Base-by-base conservation (phyloP, 2,797 vertebrate genomes). In the Sus cebifrons region DNA sequence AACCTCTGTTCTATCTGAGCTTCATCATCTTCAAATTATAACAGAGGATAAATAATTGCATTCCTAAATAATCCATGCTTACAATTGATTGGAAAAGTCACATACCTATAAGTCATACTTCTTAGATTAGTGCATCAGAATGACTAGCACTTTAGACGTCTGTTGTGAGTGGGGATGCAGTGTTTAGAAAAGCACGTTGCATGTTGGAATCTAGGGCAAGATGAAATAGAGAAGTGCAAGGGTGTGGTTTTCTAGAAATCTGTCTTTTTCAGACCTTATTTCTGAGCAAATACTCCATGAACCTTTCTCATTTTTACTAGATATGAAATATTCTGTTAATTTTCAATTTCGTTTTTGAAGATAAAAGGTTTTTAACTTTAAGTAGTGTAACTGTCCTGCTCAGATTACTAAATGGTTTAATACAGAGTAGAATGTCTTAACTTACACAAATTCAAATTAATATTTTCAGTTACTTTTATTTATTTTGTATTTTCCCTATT, bases 1-100 rank as follows among this genome's bases (percentile, higher is more conserved):
- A 92, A 52, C 32, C 71, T 95, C 52, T 84, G 3, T 82, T 96
- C 89, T 89, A 83, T 87, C n/a, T 92, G 2, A n/a, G 68, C 20
- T 58, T 88, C 23, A 49, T 85, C 86, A 29, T 94, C 65, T 86
- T 94, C 70, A 36, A 71, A 60, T 90, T 93, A 32, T 79, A 74
- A 56, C 17, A 73, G 58, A 32, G 13, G 36, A 58, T 82, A 86
- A 96, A 92, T 94, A 18, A 54, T 87, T 81, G 3, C 73, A n/a
- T 96, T 96, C 49, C 67, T 93, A 77, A 91, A 62, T 73, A 95
- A 75, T 6, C 36, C 62, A 18, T 40, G 29, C 71, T 52, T 89
- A 1, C 92, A 64, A 54, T 10, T 65, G 36, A 86, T 74, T 29
- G 60, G 36, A 89, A 94, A 90, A 82, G 10, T 40, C 87, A 29